These are phyloP conservation scores for Hyperoplus immaculatus DNA, from an alignment of 2,797 vertebrate genomes.

Conservation along the genomic window DNA sequence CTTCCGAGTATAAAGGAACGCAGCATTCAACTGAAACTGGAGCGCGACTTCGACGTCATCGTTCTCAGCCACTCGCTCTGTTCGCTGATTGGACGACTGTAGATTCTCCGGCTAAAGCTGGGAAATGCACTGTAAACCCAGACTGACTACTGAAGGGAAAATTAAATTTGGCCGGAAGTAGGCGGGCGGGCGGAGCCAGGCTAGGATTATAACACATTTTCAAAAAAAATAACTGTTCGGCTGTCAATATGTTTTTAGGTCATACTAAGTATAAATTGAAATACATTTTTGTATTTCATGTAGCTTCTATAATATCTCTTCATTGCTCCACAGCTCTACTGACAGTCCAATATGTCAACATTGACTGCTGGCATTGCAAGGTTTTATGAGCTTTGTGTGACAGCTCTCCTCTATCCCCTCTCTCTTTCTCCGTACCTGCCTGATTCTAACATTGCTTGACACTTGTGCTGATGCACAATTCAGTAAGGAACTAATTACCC, in stretches of 20 bases:
- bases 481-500: conserved; percentile 83
- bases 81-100: too few species aligned
- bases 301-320: neutral
- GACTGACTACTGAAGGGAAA: neutral
- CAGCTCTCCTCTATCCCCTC: conserved; percentile 64
- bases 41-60: too few species aligned
- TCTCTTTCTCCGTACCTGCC: conserved; percentile 69
- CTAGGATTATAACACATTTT: neutral
- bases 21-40: too few species aligned
- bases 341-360: conserved; percentile 37
- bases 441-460: conserved; percentile 78
- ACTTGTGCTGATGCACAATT: conserved; percentile 85
- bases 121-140: too few species aligned
- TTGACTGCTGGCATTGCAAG: conserved; percentile 38
- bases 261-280: neutral
- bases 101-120: too few species aligned
- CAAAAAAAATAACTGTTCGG: neutral
- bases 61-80: too few species aligned
- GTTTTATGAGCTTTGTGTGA: conserved; percentile 68
- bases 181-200: too few species aligned
- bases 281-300: neutral
- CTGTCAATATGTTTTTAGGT: neutral
- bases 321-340: conserved; percentile 36
- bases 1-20: too few species aligned
- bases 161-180: neutral